Conservation (phyloP, 1,140 invertebrate genomes). For the Coptotermes formosanus region DNA sequence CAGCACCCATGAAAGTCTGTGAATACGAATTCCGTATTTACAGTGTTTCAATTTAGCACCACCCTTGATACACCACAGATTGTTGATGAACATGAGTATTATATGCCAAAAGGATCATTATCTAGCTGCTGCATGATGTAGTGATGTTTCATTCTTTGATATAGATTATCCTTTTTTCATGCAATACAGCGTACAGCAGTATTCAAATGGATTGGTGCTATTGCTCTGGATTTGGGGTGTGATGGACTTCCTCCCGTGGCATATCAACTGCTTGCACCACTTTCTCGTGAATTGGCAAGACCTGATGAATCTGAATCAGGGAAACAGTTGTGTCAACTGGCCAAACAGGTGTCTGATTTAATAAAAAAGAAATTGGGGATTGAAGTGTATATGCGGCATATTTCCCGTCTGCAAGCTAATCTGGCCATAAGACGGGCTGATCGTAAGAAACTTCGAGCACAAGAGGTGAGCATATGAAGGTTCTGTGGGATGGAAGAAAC, state of each 20-base stretch:
- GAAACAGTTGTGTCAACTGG: slow-evolving; percentile 54
- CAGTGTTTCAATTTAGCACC: too few relatives aligned
- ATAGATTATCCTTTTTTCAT: neutral
- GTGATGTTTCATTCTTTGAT: too few relatives aligned
- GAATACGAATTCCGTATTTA: too few relatives aligned
- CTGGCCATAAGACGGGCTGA: slow-evolving; percentile 62
- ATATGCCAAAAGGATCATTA: too few relatives aligned
- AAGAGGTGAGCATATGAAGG: slow-evolving; percentile 47
- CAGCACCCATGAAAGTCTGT: too few relatives aligned
- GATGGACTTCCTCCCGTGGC: slow-evolving; percentile 55
- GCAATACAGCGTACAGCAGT: slow-evolving; percentile 59
- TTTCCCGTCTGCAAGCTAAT: slow-evolving; percentile 57
- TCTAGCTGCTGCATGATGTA: too few relatives aligned
- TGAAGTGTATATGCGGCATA: slow-evolving; percentile 61
- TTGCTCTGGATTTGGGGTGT: slow-evolving; percentile 57
- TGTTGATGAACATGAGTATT: neutral
- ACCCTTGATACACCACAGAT: too few relatives aligned
- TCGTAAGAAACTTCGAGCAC: slow-evolving; percentile 61
- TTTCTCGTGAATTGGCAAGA: slow-evolving; percentile 63
- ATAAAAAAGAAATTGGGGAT: slow-evolving; percentile 65
- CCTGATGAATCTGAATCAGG: slow-evolving; percentile 55
- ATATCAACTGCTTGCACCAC: slow-evolving; percentile 59
- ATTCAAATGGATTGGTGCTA: slow-evolving; percentile 72
- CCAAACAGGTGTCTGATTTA: slow-evolving; percentile 63
- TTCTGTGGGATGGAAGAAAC: slow-evolving; percentile 26